These are phyloP conservation scores for Spisula subtruncata DNA, from an alignment of 2,888 invertebrate genomes.

Conservation along the genomic window DNA sequence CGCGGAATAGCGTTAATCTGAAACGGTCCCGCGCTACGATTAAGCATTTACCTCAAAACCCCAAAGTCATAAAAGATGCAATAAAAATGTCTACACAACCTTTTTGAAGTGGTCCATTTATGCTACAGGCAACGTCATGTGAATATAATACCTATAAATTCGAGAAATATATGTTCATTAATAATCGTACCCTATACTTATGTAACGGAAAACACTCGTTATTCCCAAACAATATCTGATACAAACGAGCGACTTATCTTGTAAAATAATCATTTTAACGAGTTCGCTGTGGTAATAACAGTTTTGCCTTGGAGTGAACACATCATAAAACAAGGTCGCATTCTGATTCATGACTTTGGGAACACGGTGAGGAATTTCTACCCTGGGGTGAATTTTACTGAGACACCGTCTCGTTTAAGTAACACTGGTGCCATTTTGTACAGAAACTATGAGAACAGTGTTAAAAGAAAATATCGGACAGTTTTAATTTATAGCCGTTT, in stretches of 20 bases:
- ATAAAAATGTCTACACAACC: slow-evolving; percentile 22
- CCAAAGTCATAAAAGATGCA: background rate
- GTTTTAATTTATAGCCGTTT: background rate
- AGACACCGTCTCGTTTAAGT: slow-evolving; percentile 1
- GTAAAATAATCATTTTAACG: slow-evolving; percentile 12
- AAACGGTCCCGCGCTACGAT: background rate
- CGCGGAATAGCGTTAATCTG: slow-evolving; percentile 15
- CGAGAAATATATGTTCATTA: background rate
- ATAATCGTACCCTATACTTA: background rate
- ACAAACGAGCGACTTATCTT: slow-evolving; percentile 1
- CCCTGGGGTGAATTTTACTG: background rate
- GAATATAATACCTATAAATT: background rate
- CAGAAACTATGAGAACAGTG: background rate
- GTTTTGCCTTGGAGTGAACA: background rate
- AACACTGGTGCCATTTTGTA: background rate
- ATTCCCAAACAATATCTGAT: background rate
- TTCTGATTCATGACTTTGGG: background rate
- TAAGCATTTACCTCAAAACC: background rate
- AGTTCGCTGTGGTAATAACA: slow-evolving; percentile 3
- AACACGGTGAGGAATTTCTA: too few species aligned
- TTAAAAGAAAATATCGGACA: background rate
- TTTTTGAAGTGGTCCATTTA: slow-evolving; percentile 19
- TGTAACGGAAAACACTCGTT: slow-evolving; percentile 15
- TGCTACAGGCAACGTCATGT: slow-evolving; percentile 10
- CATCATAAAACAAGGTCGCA: background rate